phyloP scores from a whole-genome alignment of 2,797 vertebrate species.

The Pseudochaenichthys georgianus region DNA sequence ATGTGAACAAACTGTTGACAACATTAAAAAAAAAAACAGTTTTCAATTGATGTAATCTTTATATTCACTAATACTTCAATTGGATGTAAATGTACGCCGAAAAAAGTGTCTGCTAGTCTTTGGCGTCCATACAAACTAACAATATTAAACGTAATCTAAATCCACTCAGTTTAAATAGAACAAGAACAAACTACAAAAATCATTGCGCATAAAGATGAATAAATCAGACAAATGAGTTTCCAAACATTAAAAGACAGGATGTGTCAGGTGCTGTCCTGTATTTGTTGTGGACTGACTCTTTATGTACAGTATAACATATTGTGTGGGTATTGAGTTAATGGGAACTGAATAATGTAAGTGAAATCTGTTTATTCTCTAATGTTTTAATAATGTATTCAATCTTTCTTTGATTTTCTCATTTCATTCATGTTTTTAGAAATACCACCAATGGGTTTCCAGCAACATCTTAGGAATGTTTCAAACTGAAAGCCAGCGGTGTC shows the following conservation, averaged over 20 bases:
- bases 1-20: background rate
- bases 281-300: background rate
- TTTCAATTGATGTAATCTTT: background rate
- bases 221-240: background rate
- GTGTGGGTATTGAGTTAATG: background rate
- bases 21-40: background rate
- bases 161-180: too few relatives aligned
- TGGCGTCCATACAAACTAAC: background rate
- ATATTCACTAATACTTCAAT: background rate
- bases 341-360: background rate
- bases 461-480: slow-evolving; percentile 29
- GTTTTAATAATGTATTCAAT: background rate
- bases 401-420: background rate
- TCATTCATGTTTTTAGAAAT: slow-evolving; percentile 18
- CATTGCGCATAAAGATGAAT: background rate
- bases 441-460: background rate
- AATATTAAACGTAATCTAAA: background rate
- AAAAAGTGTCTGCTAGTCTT: background rate
- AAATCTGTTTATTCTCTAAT: background rate
- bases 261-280: background rate
- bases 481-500: slow-evolving; percentile 50
- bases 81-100: background rate
- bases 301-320: background rate
- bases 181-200: background rate
- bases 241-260: background rate